Evolutionary conservation across 2,888 invertebrate species (phyloP).

Genomic region (Nymphalis c-album): DNA sequence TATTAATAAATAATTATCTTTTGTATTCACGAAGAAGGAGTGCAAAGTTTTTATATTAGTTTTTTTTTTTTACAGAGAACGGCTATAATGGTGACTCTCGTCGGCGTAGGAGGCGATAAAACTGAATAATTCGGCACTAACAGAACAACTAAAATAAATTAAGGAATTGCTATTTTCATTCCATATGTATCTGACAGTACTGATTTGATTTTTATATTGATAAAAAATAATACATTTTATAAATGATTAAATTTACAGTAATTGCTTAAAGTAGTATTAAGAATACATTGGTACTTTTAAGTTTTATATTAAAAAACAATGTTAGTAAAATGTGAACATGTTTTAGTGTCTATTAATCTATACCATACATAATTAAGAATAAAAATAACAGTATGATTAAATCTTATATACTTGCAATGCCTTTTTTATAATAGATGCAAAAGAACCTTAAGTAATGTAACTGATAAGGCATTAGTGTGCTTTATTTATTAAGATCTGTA

Average conservation of each 20-base stretch:
- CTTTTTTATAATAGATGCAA: conserved; percentile 5
- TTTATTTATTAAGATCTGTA: conserved; percentile 6
- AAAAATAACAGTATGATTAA: background rate
- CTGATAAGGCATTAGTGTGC: background rate
- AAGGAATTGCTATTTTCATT: conserved; percentile 51
- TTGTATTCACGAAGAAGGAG: conserved; percentile 6
- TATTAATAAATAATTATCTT: conserved; percentile 13
- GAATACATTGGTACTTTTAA: conserved; percentile 29
- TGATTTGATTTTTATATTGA: conserved; percentile 22
- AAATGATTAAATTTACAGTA: conserved; percentile 17
- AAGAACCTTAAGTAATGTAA: conserved; percentile 6
- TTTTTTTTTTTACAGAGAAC: conserved; percentile 70
- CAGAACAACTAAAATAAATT: conserved; percentile 42
- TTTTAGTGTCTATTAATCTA: background rate
- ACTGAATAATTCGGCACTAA: conserved; percentile 34
- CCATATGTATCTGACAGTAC: conserved; percentile 49
- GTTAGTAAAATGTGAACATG: conserved; percentile 1
- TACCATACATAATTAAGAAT: background rate
- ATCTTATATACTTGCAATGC: conserved; percentile 1
- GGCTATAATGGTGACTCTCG: conserved; percentile 76
- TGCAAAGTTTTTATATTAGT: conserved; percentile 12
- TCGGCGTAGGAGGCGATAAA: conserved; percentile 74
- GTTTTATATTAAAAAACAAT: conserved; percentile 14
- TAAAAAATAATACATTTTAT: conserved; percentile 17
- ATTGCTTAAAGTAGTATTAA: conserved; percentile 25